Evolutionary conservation across 2,888 invertebrate species (phyloP), one percentile per base, ranked within the genome.

Genomic region (Cheilosia impressa): DNA sequence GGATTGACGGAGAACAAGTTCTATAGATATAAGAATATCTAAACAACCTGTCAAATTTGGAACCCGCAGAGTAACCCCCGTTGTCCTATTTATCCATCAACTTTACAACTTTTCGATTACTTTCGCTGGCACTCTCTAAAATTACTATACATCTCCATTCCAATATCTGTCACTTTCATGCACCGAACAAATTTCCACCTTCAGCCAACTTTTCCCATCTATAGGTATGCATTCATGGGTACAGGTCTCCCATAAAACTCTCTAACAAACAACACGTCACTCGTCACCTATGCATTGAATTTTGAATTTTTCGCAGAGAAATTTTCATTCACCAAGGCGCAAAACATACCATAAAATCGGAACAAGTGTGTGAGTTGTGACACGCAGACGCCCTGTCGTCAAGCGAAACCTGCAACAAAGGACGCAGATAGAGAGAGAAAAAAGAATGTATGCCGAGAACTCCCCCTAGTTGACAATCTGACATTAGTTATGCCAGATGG

Each of bases 401-500:
- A 76, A 24, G 13, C 24, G 22, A 19, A 50, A 45, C 38, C 50
- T 75, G 24, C 17, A 65, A 69, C 69, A 83, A 68, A 60, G 62
- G 60, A 43, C n/a, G 55, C 58, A 19, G 31, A 19, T 5, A 17
- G n/a, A 22, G 34, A 50, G 38, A 13, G 4, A 9, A 47, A 53
- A 43, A 53, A 17, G 43, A 58, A 50, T 41, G 63, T 50, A 38
- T 31, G 57, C 50, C 45, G 19, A 53, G 45, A 71, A 80, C 62
- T 13, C 38, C 38, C 38, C 13, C 66, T 0, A 27, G 53, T 63
- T 81, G 85, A 77, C 85, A 77, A 77, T 72, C 76, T 85, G 68
- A 85, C 85, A 85, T 85, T 80, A 85, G 85, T 77, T 81, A 76
- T 85, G 68, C 81, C 85, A 85, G 85, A 72, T 85, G 85, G 81